Percentiles rank a stretch among this genome's conserved stretches.
These are phyloP conservation scores for Cryptoleucopteryx plumbea DNA, from an alignment of 2,113 vertebrate species.

Conservation along the genomic window DNA sequence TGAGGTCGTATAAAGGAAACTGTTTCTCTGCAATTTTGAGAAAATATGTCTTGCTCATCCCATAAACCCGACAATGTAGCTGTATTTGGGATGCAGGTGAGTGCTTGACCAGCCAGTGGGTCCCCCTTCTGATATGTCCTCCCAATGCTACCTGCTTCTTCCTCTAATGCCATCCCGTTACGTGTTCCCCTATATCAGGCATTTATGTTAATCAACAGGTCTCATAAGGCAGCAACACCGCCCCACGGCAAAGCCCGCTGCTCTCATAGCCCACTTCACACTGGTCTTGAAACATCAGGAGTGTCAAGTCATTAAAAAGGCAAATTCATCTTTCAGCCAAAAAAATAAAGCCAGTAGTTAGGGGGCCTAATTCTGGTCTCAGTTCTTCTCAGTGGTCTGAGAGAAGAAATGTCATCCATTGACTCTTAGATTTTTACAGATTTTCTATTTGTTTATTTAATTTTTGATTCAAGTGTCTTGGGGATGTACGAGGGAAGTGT, in stretches of 20 bases:
- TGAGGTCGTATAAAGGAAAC: background rate
- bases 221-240: background rate
- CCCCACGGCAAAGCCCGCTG: background rate
- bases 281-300: background rate
- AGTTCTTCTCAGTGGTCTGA: background rate
- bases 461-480: background rate
- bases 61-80: background rate
- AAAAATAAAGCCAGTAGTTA: background rate
- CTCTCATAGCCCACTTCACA: background rate
- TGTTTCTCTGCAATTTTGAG: background rate
- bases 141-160: background rate
- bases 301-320: background rate
- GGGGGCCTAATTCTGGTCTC: background rate
- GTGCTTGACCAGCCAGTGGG: background rate
- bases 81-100: background rate
- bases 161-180: background rate
- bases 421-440: background rate
- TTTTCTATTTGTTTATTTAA: background rate
- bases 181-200: background rate
- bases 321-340: background rate
- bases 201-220: background rate
- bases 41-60: background rate
- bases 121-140: background rate
- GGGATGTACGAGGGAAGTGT: background rate
- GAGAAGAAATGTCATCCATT: background rate